Percentiles rank a stretch among this genome's conserved stretches.
These are phyloP conservation scores for Terrapene triunguis DNA, from an alignment of 2,113 vertebrate species.

Conservation along the genomic window DNA sequence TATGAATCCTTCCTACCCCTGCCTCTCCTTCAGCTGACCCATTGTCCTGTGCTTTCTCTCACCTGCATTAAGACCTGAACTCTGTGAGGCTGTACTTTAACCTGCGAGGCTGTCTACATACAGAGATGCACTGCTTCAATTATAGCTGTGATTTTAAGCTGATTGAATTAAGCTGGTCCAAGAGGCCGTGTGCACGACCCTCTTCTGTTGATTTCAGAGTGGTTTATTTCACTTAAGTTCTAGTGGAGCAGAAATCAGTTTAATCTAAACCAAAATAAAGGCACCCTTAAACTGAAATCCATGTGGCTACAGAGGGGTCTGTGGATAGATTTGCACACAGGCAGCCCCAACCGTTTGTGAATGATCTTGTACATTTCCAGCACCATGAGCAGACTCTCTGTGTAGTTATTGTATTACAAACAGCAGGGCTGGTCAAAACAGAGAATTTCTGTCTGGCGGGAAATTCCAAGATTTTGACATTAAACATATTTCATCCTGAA, in stretches of 20 bases:
- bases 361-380: not conserved
- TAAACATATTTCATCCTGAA: not conserved
- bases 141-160: not conserved
- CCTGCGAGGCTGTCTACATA: fast-evolving
- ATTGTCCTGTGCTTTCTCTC: fast-evolving
- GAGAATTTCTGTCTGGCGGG: not conserved
- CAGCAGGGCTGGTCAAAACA: not conserved
- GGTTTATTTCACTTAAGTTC: fast-evolving
- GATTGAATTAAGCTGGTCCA: not conserved
- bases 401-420: not conserved
- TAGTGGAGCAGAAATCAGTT: not conserved
- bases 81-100: not conserved
- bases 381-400: not conserved
- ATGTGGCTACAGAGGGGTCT: too few species aligned
- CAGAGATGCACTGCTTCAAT: not conserved
- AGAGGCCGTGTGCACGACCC: not conserved
- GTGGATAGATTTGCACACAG: not conserved
- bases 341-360: not conserved
- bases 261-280: not conserved
- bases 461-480: not conserved
- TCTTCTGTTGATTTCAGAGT: not conserved
- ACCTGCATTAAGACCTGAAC: fast-evolving
- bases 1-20: not conserved
- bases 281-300: not conserved
- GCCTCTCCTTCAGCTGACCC: fast-evolving